Conservation (phyloP, 2,888 invertebrate species). For the Calameuta filiformis region DNA sequence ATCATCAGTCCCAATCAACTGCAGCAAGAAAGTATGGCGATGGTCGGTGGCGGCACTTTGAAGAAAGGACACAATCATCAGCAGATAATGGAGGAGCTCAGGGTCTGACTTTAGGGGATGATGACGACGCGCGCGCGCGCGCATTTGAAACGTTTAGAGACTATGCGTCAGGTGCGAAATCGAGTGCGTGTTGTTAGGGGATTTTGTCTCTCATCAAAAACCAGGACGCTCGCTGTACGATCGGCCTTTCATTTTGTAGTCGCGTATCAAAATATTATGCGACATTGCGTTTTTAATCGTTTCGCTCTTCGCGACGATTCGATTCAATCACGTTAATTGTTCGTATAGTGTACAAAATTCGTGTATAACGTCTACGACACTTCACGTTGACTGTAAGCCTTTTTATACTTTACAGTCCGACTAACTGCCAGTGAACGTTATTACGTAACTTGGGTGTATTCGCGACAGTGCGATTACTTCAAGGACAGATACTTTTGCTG, state of each 20-base stretch:
- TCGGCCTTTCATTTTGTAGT: background rate
- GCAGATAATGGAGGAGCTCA: conserved; percentile 80
- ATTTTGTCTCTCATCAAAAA: background rate
- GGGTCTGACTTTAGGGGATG: conserved; percentile 77
- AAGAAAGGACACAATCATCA: conserved; percentile 72
- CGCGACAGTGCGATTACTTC: background rate
- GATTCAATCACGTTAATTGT: background rate
- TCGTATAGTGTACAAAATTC: background rate
- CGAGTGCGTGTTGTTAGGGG: background rate
- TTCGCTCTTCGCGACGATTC: background rate
- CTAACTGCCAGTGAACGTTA: background rate
- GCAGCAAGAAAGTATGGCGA: conserved; percentile 80
- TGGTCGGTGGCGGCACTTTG: conserved; percentile 77
- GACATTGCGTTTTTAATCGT: background rate
- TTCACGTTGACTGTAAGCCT: background rate
- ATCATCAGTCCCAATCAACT: conserved; percentile 72
- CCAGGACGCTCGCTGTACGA: background rate
- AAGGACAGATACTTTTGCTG: background rate
- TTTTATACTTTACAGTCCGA: background rate
- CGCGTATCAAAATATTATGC: background rate
- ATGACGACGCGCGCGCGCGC: background rate
- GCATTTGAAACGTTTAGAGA: background rate
- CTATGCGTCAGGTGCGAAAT: background rate
- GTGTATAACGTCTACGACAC: background rate
- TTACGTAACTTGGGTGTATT: background rate